Conservation (phyloP, 2,797 vertebrate species). For the Galago senegalensis region DNA sequence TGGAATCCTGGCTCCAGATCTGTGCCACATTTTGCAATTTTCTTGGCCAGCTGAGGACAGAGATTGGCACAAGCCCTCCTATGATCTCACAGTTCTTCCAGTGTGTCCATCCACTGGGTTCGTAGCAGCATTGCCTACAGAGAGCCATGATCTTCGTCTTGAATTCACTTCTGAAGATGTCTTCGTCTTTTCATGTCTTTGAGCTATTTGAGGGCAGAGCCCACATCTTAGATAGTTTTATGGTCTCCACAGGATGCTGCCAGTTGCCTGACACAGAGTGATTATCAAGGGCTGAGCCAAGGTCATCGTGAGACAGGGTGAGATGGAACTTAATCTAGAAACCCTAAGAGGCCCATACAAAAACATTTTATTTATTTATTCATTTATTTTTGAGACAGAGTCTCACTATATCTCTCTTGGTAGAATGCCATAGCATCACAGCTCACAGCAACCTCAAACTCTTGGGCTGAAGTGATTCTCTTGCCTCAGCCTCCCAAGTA, state of each 20-base stretch:
- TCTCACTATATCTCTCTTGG: too few species aligned
- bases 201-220: background rate
- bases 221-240: background rate
- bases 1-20: conserved; percentile 22
- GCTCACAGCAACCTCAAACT: too few species aligned
- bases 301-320: background rate
- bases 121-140: background rate
- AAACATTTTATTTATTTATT: background rate
- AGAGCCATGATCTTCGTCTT: background rate
- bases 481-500: too few species aligned
- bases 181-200: conserved; percentile 43
- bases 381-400: too few species aligned
- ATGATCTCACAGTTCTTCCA: conserved; percentile 42
- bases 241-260: background rate
- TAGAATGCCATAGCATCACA: too few species aligned
- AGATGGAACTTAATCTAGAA: background rate
- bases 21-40: background rate
- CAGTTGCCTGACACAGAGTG: background rate
- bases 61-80: background rate
- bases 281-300: background rate
- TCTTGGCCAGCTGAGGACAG: background rate
- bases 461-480: too few species aligned
- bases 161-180: background rate
- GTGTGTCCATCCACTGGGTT: background rate
- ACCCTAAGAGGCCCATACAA: background rate